phyloP scores from a whole-genome alignment of 2,797 vertebrate genomes.

The Anabas testudineus region DNA sequence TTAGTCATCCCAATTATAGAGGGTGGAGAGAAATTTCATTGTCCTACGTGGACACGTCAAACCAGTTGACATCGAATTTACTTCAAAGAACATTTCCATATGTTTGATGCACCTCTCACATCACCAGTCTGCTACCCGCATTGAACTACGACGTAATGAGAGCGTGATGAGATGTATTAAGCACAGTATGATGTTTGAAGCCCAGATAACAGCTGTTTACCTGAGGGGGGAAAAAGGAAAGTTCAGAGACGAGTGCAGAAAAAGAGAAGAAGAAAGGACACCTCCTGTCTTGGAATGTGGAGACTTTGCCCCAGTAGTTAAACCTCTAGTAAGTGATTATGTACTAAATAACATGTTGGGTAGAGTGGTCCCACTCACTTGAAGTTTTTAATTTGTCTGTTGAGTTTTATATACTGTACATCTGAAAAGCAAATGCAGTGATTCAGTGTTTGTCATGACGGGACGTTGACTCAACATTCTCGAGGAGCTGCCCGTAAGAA shows the following conservation, averaged over 20 bases:
- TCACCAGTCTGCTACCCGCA: constrained; percentile 16
- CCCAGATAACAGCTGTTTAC: constrained; percentile 66
- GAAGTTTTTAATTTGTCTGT: not conserved
- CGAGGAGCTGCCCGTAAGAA: constrained; percentile 71
- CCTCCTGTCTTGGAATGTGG: constrained; percentile 71
- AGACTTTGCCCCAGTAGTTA: constrained; percentile 23
- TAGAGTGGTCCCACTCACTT: not conserved
- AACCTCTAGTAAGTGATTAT: not conserved
- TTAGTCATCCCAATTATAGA: constrained; percentile 29
- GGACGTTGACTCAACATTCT: constrained; percentile 66
- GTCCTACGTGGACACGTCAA: not conserved
- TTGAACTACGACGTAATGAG: constrained; percentile 28
- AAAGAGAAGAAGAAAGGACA: constrained; percentile 37
- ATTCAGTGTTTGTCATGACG: not conserved
- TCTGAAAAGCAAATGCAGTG: too few species aligned
- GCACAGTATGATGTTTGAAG: constrained; percentile 84
- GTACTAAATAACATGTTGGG: not conserved
- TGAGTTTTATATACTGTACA: too few species aligned
- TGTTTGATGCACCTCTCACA: not conserved
- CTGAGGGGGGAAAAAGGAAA: constrained; percentile 39
- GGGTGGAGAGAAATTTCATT: not conserved
- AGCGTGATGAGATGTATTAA: constrained; percentile 66
- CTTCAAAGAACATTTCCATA: constrained; percentile 2
- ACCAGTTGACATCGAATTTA: constrained; percentile 6
- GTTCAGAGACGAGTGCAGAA: constrained; percentile 27